Evolutionary conservation across 2,888 invertebrate genomes (phyloP), one percentile per base, ranked within the genome.

Genomic region (Sympetrum striolatum): DNA sequence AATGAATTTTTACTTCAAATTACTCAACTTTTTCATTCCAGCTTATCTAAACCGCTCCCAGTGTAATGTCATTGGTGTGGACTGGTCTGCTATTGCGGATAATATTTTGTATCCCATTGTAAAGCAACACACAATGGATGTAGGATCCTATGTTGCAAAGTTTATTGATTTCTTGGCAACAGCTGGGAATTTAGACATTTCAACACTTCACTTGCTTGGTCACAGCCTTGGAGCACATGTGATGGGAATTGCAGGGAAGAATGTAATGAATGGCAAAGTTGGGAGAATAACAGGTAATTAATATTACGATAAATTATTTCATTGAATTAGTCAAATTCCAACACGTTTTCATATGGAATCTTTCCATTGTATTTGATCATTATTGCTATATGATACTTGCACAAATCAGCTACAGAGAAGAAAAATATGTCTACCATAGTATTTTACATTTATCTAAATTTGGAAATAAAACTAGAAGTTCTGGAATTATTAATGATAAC

Each of bases 11-110:
- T 44, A 44, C 44, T 44, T 44, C 4, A 44, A 44, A 44, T 10
- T 44, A 0, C 0, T 44, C 10, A 44, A 44, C 10, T 8, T 44
- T 44, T 8, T 0, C 44, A 44, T 64, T 64, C 5, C 92, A 64
- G 94, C 94, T 91, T 95, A 94, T 91, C 92, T 95, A 35, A 92
- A 91, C 14, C 92, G 91, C n/a, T 93, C 92, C 1, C 93, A 94
- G 91, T 94, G 93, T 91, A 95, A 95, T 91, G 93, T 95, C 4
- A 93, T 95, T 44, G 93, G 93, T 15, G 93, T 95, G 1, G 95
- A 95, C 92, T 95, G 95, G 95, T 93, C 93, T 15, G 91, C 91
- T 2, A 91, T 92, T n/a, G 92, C 93, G 1, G 91, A 91, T 6
- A 91, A 92, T 35, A 91, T 92, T 31, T 91, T 91, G n/a, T 93